A percentile compares a stretch with the other conserved stretches of the same genome.
phyloP scores from a whole-genome alignment of 1,140 invertebrate genomes.

The Holotrichia oblita region DNA sequence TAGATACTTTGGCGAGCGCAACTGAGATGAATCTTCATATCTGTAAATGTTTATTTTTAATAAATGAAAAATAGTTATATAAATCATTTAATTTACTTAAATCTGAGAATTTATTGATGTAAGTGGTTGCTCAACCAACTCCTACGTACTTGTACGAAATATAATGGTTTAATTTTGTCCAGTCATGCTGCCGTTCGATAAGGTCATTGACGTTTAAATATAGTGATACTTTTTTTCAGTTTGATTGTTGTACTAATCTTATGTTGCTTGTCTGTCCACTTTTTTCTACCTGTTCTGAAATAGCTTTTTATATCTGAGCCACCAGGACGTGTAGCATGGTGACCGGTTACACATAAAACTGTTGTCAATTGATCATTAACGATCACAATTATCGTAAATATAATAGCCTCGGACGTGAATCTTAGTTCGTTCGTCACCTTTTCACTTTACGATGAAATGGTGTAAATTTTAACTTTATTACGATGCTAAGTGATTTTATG shows the following conservation, averaged over 20 bases:
- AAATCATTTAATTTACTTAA: no score
- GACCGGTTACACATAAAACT: constrained; percentile 32
- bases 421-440: constrained; percentile 16
- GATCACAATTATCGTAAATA: constrained; percentile 30
- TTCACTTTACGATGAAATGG: constrained; percentile 4
- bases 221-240: constrained; percentile 20
- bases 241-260: constrained; percentile 23
- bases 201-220: constrained; percentile 19
- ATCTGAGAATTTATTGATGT: no score
- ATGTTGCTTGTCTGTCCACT: neutral
- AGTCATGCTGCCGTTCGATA: neutral
- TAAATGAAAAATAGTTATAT: no score
- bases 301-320: neutral
- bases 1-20: no score
- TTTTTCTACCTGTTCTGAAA: constrained; percentile 22
- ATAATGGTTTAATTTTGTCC: neutral
- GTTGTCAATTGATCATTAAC: constrained; percentile 29
- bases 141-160: neutral
- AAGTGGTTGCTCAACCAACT: neutral
- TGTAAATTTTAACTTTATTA: constrained; percentile 30
- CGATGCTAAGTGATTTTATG: constrained; percentile 30
- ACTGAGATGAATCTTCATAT: no score
- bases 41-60: no score
- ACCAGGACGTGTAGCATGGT: neutral
- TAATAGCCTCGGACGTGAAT: constrained; percentile 21